Evolutionary conservation across 2,113 vertebrate genomes (phyloP).

Genomic region (Melozone crissalis): DNA sequence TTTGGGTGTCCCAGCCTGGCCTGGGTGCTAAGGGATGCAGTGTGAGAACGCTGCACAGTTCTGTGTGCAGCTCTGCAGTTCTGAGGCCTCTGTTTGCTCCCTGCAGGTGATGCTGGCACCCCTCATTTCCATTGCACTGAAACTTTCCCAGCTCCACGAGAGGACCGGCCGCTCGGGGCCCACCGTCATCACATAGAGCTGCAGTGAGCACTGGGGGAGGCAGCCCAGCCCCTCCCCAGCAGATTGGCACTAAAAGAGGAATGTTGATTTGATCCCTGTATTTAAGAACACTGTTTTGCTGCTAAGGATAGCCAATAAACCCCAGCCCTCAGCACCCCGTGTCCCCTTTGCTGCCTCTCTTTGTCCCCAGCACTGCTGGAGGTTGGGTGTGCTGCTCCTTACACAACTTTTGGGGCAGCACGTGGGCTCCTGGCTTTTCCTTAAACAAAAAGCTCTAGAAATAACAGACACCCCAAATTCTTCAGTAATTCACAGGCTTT

Average conservation of each 20-base stretch:
- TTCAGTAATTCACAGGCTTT: background rate
- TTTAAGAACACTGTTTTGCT: slow-evolving; percentile 28
- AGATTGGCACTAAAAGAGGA: background rate
- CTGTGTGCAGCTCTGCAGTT: background rate
- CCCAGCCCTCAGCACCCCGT: background rate
- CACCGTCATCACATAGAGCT: slow-evolving; percentile 92
- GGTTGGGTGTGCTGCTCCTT: background rate
- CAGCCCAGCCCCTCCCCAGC: background rate
- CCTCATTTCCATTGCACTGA: slow-evolving; percentile 92
- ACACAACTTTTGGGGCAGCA: background rate
- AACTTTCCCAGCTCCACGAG: slow-evolving; percentile 91
- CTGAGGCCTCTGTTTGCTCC: slow-evolving; percentile 14
- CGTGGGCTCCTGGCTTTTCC: background rate
- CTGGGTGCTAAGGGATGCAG: fast-evolving
- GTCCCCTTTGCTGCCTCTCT: background rate
- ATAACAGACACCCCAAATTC: background rate
- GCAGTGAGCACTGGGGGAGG: background rate
- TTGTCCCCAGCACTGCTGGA: background rate
- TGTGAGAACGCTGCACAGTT: fast-evolving
- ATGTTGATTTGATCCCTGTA: background rate
- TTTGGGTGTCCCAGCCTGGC: fast-evolving
- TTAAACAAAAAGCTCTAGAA: background rate
- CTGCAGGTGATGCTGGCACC: slow-evolving; percentile 93
- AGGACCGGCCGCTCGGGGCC: slow-evolving; percentile 86
- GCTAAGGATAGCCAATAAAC: slow-evolving; percentile 32